Base-by-base conservation (phyloP, 2,888 invertebrate genomes). In the Hyles lineata region DNA sequence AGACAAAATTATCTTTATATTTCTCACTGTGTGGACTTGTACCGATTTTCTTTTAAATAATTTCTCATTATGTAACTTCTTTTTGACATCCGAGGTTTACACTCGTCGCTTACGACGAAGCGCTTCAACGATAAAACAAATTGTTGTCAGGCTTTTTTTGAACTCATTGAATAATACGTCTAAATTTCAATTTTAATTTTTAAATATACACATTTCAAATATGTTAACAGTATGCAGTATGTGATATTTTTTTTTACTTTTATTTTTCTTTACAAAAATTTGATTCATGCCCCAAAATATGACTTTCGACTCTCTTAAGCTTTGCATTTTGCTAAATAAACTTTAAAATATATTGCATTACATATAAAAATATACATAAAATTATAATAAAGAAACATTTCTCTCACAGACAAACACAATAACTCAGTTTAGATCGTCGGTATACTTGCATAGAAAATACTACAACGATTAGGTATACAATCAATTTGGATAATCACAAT, bases 141-240 rank as follows among this genome's bases (percentile, higher is more conserved):
- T 55, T n/a, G 55, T n/a, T 55, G 55, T 5, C 1, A 7, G 17
- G 55, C 17, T 55, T 2, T 9, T 17, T 55, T 55, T n/a, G 8
- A 17, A 55, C 19, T n/a, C 55, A 55, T 55, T 55, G 19, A 55
- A 55, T 55, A 55, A 55, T 19, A 17, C 8, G n/a, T 4, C 11
- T n/a, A 55, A n/a, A 55, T 43, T 7, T 15, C n/a, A 55, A 55
- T n/a, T n/a, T 55, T 11, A 7, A n/a, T 55, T 19, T 17, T n/a
- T 55, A n/a, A 55, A 55, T n/a, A n/a, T 55, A 55, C 55, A 55
- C n/a, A 55, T n/a, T n/a, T 55, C 55, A n/a, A 55, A 55, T 55
- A 55, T 55, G n/a, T 55, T n/a, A 55, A 55, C n/a, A 55, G 6
- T 55, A 55, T 8, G 19, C n/a, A 55, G 6, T 55, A 55, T 8